phyloP scores from a whole-genome alignment of 2,888 invertebrate genomes.

The Hirtodrosophila alboralis region DNA sequence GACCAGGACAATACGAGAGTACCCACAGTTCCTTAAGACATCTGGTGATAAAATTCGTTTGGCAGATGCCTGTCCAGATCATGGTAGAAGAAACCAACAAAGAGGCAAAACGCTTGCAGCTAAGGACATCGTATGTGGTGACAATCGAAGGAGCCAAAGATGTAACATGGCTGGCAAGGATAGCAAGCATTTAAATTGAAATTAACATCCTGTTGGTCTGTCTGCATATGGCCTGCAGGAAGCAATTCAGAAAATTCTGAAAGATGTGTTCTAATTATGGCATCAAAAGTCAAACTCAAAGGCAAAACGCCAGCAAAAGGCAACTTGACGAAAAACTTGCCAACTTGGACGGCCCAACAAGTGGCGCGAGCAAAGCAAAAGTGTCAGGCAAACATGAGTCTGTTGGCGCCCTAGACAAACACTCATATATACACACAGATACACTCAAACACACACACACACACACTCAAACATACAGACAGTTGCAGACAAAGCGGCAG shows the following conservation, averaged over 20 bases:
- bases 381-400: slow-evolving; percentile 74
- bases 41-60: slow-evolving; percentile 33
- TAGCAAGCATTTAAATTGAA: slow-evolving; percentile 72
- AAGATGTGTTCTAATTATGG: slow-evolving; percentile 65
- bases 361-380: slow-evolving; percentile 69
- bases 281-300: slow-evolving; percentile 58
- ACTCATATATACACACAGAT: slow-evolving; percentile 37
- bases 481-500: slow-evolving; percentile 39
- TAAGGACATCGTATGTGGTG: slow-evolving; percentile 64
- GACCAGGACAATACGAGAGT: not conserved
- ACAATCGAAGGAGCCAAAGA: slow-evolving; percentile 35
- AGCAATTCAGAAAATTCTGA: slow-evolving; percentile 39
- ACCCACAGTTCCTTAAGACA: slow-evolving; percentile 45
- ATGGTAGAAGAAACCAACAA: slow-evolving; percentile 40
- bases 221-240: slow-evolving; percentile 48
- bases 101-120: slow-evolving; percentile 48
- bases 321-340: slow-evolving; percentile 55
- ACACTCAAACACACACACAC: slow-evolving; percentile 20
- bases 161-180: slow-evolving; percentile 30
- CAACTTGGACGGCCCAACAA: slow-evolving; percentile 55
- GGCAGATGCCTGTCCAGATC: slow-evolving; percentile 16
- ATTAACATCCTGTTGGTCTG: slow-evolving; percentile 70
- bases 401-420: slow-evolving; percentile 63
- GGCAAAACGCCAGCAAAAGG: slow-evolving; percentile 25
- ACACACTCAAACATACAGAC: slow-evolving; percentile 25